Percentiles rank a stretch among this genome's conserved stretches.
phyloP scores from a whole-genome alignment of 2,113 vertebrate species.

The Danio rerio region GRCz12tu NC_133192.1:22931001-22931500 shows the following conservation, averaged over 20 bases:
- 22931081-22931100: constrained; percentile 33
- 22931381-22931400: not conserved
- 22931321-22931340: not conserved
- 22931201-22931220: constrained; percentile 28
- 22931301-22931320: constrained; percentile 9
- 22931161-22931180: constrained; percentile 36
- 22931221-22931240: constrained; percentile 43
- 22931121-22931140: constrained; percentile 19
- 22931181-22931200: constrained; percentile 29
- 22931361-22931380: not conserved
- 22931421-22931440: too few relatives aligned
- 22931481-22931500: too few relatives aligned
- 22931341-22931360: not conserved
- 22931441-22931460: too few relatives aligned
- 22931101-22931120: constrained; percentile 26
- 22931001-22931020: not conserved
- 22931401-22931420: too few relatives aligned
- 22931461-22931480: too few relatives aligned
- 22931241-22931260: constrained; percentile 40
- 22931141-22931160: constrained; percentile 5
- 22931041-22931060: constrained; percentile 32
- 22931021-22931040: not conserved
- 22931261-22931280: constrained; percentile 6
- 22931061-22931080: constrained; percentile 20
- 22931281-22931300: not conserved